Conservation (phyloP, 2,113 vertebrate genomes). For the Amblyornis subalaris region DNA sequence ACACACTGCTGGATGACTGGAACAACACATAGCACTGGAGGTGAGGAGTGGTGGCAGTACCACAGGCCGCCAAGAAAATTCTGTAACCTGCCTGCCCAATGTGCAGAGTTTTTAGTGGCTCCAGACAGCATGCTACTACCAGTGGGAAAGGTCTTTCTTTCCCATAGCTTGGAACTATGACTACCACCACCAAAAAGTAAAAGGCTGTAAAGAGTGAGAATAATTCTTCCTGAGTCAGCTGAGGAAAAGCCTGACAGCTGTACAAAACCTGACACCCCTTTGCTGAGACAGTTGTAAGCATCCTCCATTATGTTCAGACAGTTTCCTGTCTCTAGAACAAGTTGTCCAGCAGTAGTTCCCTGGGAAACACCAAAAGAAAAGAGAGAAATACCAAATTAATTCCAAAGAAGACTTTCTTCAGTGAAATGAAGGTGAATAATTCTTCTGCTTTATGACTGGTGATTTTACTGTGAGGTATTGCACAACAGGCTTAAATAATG, state of each 20-base stretch:
- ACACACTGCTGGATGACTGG: neutral
- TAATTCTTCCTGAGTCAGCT: neutral
- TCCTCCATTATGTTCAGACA: neutral
- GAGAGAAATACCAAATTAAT: neutral
- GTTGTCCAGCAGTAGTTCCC: neutral
- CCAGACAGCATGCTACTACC: neutral
- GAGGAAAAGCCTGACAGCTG: neutral
- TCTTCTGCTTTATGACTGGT: neutral
- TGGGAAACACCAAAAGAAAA: neutral
- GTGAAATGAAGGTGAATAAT: neutral
- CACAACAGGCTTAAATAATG: neutral
- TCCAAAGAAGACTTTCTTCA: neutral
- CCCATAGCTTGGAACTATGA: neutral
- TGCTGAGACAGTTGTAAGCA: neutral
- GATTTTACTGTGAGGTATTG: neutral
- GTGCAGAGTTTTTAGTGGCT: neutral
- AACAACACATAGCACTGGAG: neutral
- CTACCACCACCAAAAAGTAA: neutral
- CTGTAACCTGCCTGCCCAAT: neutral
- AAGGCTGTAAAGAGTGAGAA: neutral
- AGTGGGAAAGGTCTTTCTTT: neutral
- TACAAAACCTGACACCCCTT: neutral
- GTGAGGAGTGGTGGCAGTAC: neutral
- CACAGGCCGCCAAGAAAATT: neutral
- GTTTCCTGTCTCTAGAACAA: constrained; percentile 18